phyloP scores from a whole-genome alignment of 2,888 invertebrate species.

The Gastracanthus pulcherrimus region DNA sequence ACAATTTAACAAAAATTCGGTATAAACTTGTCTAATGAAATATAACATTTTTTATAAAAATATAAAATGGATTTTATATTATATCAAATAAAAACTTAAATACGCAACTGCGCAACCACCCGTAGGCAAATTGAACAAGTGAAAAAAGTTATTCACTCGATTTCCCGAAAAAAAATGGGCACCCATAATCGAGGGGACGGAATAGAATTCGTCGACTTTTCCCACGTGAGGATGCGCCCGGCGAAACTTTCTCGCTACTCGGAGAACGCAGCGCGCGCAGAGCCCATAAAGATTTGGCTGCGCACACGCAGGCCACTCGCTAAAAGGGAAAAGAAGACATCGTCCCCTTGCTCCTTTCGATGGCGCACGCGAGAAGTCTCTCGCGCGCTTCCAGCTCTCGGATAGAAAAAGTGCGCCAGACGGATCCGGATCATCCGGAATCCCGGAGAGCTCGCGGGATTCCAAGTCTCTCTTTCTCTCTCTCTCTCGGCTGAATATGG shows the following conservation, averaged over 20 bases:
- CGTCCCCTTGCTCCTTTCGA: background rate
- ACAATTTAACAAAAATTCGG: too few relatives aligned
- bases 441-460: slow-evolving; percentile 13
- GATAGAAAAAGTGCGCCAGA: background rate
- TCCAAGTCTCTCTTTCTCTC: too few relatives aligned
- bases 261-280: background rate
- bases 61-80: too few relatives aligned
- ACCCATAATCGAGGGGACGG: background rate
- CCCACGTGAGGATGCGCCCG: background rate
- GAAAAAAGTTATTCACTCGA: background rate
- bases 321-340: slow-evolving; percentile 34
- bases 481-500: background rate
- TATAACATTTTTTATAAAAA: too few relatives aligned
- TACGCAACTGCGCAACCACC: background rate
- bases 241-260: slow-evolving; percentile 18
- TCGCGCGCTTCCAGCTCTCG: background rate
- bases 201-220: slow-evolving; percentile 7
- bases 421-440: slow-evolving; percentile 45
- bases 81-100: too few relatives aligned
- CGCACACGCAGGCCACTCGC: background rate
- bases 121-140: background rate
- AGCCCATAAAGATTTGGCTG: slow-evolving; percentile 43
- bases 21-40: too few relatives aligned
- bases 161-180: background rate
- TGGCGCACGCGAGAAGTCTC: slow-evolving; percentile 10